phyloP scores from a whole-genome alignment of 2,113 vertebrate species.

The Ploceus nigricollis region DNA sequence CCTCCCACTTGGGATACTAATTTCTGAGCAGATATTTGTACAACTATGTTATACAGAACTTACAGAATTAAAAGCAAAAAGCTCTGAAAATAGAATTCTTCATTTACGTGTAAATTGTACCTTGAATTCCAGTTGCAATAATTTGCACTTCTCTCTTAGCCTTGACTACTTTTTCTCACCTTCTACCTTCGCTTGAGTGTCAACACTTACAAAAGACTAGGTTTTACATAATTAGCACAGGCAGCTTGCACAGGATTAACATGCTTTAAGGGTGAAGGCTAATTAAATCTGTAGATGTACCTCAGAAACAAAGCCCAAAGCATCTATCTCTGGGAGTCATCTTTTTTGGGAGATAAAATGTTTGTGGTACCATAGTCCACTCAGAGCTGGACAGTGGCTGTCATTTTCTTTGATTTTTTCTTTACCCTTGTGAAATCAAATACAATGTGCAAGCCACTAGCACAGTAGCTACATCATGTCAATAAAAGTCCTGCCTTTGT shows the following conservation, averaged over 20 bases:
- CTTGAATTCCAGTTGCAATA: background rate
- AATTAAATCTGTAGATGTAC: background rate
- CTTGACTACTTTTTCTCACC: background rate
- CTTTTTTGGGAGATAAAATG: background rate
- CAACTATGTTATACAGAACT: background rate
- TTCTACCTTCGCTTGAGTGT: background rate
- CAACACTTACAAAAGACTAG: background rate
- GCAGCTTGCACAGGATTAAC: background rate
- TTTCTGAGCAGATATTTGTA: background rate
- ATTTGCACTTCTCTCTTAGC: background rate
- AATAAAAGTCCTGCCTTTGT: background rate
- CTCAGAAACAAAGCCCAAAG: background rate
- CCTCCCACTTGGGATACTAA: background rate
- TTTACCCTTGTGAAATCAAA: background rate
- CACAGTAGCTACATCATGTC: background rate
- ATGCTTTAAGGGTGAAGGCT: background rate
- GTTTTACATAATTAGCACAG: background rate
- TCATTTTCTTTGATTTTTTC: background rate
- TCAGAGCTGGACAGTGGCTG: background rate
- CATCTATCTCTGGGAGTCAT: background rate
- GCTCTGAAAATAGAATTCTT: background rate
- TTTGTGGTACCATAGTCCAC: background rate
- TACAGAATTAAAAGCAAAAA: background rate
- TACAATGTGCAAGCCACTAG: background rate
- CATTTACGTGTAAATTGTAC: background rate